Percentiles rank a stretch among this genome's conserved stretches.
These are phyloP conservation scores for Aplidium turbinatum DNA, from an alignment of 23 tunicate genomes.

Conservation along the genomic window DNA sequence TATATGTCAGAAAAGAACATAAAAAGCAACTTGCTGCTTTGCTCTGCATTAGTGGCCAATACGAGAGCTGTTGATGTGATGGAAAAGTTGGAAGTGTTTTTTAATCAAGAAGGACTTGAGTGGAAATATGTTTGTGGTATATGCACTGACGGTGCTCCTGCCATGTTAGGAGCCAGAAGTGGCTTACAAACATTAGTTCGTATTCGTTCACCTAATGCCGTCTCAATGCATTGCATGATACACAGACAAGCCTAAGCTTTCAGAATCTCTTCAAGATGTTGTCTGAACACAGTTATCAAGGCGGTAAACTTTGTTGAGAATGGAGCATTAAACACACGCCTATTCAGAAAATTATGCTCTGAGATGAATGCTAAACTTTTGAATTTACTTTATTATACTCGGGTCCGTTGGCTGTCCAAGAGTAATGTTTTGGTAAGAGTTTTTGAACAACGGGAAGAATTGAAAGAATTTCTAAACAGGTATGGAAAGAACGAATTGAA, in stretches of 20 bases:
- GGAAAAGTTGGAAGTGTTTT: too few relatives aligned
- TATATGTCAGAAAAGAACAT: conserved; percentile 10
- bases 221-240: conserved; percentile 49
- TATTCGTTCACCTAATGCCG: conserved; percentile 30
- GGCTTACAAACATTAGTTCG: conserved; percentile 42
- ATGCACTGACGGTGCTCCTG: too few relatives aligned
- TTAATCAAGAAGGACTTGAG: conserved; percentile 20
- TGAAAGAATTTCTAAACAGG: conserved; percentile 33
- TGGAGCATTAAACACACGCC: too few relatives aligned
- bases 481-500: too few relatives aligned
- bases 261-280: too few relatives aligned
- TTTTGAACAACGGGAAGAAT: conserved; percentile 42
- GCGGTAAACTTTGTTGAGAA: conserved; percentile 52
- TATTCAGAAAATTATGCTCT: too few relatives aligned
- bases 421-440: conserved; percentile 38
- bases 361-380: conserved; percentile 61
- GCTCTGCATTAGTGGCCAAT: conserved; percentile 17
- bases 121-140: too few relatives aligned
- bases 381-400: conserved; percentile 45
- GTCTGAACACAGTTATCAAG: conserved; percentile 48
- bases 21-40: too few relatives aligned
- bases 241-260: too few relatives aligned
- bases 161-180: too few relatives aligned
- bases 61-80: conserved; percentile 43
- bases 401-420: conserved; percentile 43